Percentiles rank a stretch among this genome's conserved stretches.
Conservation (phyloP, 2,888 invertebrate genomes). For the Luperina nickerlii region DNA sequence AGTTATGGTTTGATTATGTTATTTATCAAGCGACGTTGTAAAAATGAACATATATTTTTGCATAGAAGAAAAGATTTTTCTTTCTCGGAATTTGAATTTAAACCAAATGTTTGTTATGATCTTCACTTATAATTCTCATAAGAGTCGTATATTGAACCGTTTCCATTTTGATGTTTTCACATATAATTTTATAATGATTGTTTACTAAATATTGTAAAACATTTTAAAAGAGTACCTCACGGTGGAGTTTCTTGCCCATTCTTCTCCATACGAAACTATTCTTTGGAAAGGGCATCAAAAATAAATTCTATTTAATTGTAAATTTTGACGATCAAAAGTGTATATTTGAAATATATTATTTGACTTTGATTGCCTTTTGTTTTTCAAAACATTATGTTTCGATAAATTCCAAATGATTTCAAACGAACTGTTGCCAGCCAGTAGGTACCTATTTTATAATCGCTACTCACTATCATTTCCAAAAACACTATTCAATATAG, state of each 20-base stretch:
- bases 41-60: background rate
- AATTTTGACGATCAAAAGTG: too few relatives aligned
- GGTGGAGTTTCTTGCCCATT: too few relatives aligned
- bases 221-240: too few relatives aligned
- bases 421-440: background rate
- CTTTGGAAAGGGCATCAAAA: too few relatives aligned
- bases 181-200: too few relatives aligned
- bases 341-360: too few relatives aligned
- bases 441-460: slow-evolving; percentile 10
- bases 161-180: background rate
- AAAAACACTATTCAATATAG: background rate
- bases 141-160: background rate
- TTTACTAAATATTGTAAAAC: too few relatives aligned
- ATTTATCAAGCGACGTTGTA: background rate
- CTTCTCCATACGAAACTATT: too few relatives aligned
- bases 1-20: background rate
- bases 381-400: background rate
- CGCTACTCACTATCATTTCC: background rate
- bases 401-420: background rate
- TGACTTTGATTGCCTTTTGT: background rate
- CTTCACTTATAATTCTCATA: background rate
- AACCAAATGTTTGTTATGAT: too few relatives aligned
- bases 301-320: too few relatives aligned
- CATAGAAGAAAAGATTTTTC: background rate
- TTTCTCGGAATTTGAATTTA: too few relatives aligned